Evolutionary conservation across 2,888 invertebrate genomes (phyloP).

Genomic region (Sturmia bella): DNA sequence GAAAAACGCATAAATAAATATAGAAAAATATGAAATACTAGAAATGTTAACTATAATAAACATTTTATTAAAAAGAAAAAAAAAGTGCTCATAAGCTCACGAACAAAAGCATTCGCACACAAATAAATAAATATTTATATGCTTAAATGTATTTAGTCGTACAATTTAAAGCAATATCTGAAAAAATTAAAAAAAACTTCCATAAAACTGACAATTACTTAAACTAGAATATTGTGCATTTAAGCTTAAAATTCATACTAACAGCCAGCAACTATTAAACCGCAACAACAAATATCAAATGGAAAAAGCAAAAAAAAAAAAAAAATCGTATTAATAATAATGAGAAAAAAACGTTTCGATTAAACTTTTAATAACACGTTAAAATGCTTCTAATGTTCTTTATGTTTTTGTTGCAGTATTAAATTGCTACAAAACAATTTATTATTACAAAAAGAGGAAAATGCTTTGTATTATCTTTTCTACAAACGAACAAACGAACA

Average conservation of each 20-base stretch:
- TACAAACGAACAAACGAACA: conserved; percentile 33
- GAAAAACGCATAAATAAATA: conserved; percentile 23
- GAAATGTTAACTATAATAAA: conserved; percentile 5
- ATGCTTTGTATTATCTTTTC: conserved; percentile 47
- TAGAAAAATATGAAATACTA: conserved; percentile 25
- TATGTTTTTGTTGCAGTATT: conserved; percentile 22
- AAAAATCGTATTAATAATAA: conserved; percentile 55
- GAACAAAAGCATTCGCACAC: conserved; percentile 6
- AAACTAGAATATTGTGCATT: conserved; percentile 67
- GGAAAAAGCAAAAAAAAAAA: conserved; percentile 4
- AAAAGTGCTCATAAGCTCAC: conserved; percentile 7
- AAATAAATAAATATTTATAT: conserved; percentile 7
- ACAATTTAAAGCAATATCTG: conserved; percentile 20
- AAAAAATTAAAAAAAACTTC: conserved; percentile 22
- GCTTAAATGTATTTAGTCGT: conserved; percentile 18
- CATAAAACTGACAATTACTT: conserved; percentile 61
- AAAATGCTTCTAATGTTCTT: conserved; percentile 59
- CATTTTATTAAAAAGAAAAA: background rate
- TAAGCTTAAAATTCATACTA: conserved; percentile 65
- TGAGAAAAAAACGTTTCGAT: conserved; percentile 70
- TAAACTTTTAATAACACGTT: conserved; percentile 72
- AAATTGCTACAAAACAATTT: conserved; percentile 25
- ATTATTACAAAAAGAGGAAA: conserved; percentile 31
- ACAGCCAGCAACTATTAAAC: conserved; percentile 41
- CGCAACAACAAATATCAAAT: conserved; percentile 38